Percentiles rank a stretch among this genome's conserved stretches.
phyloP scores from a whole-genome alignment of 2,888 invertebrate genomes.

The Melanophora roralis region DNA sequence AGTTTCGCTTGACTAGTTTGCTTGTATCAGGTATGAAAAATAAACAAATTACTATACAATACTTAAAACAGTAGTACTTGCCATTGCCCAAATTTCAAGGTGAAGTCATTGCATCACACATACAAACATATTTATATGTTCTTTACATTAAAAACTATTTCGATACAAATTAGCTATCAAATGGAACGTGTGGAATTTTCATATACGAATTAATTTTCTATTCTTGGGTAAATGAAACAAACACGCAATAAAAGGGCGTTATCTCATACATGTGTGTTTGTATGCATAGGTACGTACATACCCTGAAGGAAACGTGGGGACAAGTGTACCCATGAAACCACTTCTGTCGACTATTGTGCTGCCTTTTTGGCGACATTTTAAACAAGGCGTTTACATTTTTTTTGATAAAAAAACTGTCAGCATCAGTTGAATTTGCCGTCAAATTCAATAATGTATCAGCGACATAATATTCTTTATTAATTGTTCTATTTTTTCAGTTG shows the following conservation, averaged over 20 bases:
- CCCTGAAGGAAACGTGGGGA: too few species aligned
- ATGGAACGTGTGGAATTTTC: constrained; percentile 35
- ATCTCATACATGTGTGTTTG: background rate
- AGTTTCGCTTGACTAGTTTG: constrained; percentile 41
- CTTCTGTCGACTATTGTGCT: too few species aligned
- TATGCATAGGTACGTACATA: too few species aligned
- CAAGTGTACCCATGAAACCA: too few species aligned
- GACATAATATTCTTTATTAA: too few species aligned
- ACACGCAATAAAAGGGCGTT: constrained; percentile 49
- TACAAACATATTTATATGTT: constrained; percentile 18
- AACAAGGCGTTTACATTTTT: too few species aligned
- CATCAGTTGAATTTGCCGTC: too few species aligned
- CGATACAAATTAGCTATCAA: background rate
- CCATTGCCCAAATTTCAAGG: background rate
- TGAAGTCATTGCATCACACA: background rate
- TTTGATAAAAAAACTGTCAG: too few species aligned
- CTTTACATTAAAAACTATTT: background rate
- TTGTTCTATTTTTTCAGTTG: too few species aligned
- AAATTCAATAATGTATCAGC: too few species aligned
- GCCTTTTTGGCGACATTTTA: too few species aligned
- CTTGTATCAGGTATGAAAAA: constrained; percentile 1
- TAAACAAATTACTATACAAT: background rate
- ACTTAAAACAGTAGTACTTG: background rate
- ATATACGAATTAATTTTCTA: background rate
- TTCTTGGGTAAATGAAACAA: background rate